A percentile compares a stretch with the other conserved stretches of the same genome.
These are phyloP conservation scores for Microctonus aethiopoides DNA, from an alignment of 2,888 invertebrate genomes.

Conservation along the genomic window DNA sequence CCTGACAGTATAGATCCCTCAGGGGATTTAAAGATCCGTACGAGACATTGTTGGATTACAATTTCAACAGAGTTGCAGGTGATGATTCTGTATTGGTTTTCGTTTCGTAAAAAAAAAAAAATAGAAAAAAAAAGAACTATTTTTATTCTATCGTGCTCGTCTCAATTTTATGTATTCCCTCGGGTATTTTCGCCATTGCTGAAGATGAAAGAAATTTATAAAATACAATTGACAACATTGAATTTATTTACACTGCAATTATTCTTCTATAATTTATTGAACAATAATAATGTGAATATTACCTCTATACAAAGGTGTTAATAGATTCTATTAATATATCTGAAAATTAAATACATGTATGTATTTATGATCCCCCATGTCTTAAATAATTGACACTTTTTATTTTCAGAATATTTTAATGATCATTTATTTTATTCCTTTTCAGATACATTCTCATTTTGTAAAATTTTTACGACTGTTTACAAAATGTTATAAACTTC, in stretches of 20 bases:
- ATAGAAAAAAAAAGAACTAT: background rate
- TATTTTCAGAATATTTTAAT: no score
- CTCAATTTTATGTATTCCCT: background rate
- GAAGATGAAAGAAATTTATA: no score
- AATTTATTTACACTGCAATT: no score
- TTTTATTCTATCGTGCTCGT: background rate
- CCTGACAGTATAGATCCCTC: conserved; percentile 8
- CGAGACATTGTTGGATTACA: background rate
- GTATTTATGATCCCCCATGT: no score
- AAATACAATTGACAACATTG: no score
- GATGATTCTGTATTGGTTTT: conserved; percentile 21
- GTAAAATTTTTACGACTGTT: background rate
- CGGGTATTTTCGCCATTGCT: no score
- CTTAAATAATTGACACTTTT: no score
- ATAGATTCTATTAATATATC: no score
- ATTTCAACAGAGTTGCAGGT: background rate
- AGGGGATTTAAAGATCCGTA: conserved; percentile 17
- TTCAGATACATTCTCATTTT: background rate
- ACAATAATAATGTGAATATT: no score
- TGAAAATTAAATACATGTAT: no score
- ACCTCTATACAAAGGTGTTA: no score
- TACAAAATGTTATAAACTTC: background rate
- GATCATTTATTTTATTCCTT: background rate
- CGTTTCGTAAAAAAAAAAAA: conserved; percentile 5
- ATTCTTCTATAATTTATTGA: no score